Base-by-base conservation (phyloP, 2,113 vertebrate species). In the Vireo altiloquus region DNA sequence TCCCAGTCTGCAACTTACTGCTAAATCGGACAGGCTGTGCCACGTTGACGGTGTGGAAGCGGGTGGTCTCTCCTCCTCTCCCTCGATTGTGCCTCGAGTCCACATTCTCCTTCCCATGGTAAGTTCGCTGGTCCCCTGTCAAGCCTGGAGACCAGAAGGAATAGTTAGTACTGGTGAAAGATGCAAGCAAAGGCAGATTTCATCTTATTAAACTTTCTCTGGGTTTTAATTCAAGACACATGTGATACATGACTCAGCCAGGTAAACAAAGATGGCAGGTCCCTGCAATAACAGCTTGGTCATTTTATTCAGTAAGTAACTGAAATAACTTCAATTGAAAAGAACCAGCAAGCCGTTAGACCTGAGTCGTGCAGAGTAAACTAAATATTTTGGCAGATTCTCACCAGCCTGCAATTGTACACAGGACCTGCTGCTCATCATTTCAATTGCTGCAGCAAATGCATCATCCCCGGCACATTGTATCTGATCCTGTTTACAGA, bases 11-110 rank as follows among this genome's bases (percentile, higher is more conserved):
- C 98, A 98, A 98, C 99, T 99, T 98, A 99, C 99, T 99, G 98
- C 98, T 99, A 91, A 99, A 99, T 82, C 99, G 99, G 68, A 99
- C 98, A 1, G 99, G 99, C 96, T 99, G 99, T 6, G 99, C 99
- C 96, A 99, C 97, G 3, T 99, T 98, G 93, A 98, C 94, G 0
- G 98, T 90, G 21, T 98, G 98, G 57, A 98, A 98, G 64, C 98
- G 98, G 4, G 97, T 97, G 19, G 98, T 97, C 30, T 98, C 98
- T 5, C 96, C 96, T 66, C 97, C 97, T 65, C 97, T 95, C 57
- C 97, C 96, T 47, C 98, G 91, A 7, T 2, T 92, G 66, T 97
- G 97, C 82, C 98, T 79, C 5, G 97, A 97, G 63, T 98, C 98
- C 96, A 95, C 94, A 65, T 96, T 96, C 82, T 98, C 99, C 70